Percentiles rank a stretch among this genome's conserved stretches.
phyloP scores from a whole-genome alignment of 2,888 invertebrate genomes.

The Mantis religiosa region DNA sequence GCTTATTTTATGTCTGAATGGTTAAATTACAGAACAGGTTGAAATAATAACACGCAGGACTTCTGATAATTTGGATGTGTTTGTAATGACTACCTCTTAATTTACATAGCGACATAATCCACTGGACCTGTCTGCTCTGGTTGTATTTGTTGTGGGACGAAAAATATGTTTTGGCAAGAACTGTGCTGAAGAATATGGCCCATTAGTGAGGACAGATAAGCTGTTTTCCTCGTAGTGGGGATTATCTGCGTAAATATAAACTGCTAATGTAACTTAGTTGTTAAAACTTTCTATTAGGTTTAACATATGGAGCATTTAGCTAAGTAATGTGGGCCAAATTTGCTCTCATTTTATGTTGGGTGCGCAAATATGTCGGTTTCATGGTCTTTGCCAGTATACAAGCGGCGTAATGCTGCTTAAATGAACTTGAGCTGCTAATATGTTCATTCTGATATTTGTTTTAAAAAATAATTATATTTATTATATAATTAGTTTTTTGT shows the following conservation, averaged over 20 bases:
- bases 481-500: no score
- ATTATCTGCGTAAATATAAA: not conserved
- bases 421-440: no score
- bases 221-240: not conserved
- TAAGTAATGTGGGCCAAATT: no score
- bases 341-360: no score
- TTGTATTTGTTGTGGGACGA: not conserved
- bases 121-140: not conserved
- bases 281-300: no score
- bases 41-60: not conserved
- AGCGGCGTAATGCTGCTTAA: no score
- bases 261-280: no score
- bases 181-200: not conserved
- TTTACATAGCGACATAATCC: not conserved
- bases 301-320: no score
- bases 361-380: no score
- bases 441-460: no score
- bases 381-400: no score
- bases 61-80: not conserved
- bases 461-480: no score
- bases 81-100: not conserved
- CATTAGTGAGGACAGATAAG: not conserved
- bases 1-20: not conserved
- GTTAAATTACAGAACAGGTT: not conserved
- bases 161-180: not conserved